Evolutionary conservation across 2,888 invertebrate species (phyloP).

Genomic region (Drosophila algonquin): DNA sequence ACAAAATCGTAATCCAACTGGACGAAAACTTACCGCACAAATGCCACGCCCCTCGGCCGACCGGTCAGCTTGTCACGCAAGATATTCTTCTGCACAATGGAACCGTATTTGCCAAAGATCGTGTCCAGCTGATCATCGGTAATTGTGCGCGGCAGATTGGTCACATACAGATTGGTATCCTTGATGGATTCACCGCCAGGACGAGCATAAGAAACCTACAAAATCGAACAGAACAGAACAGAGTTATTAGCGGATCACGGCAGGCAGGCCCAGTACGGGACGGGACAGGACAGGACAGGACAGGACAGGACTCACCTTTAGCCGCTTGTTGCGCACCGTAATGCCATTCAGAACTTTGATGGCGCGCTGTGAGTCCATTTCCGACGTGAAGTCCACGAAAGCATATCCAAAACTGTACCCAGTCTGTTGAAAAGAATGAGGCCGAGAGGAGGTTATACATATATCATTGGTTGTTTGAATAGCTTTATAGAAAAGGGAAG

Average conservation of each 20-base stretch:
- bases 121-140: conserved; percentile 93
- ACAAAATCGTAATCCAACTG: background rate
- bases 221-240: background rate
- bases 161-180: conserved; percentile 96
- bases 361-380: conserved; percentile 93
- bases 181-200: conserved; percentile 96
- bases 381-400: conserved; percentile 94
- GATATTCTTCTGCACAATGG: conserved; percentile 96
- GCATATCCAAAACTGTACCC: conserved; percentile 98
- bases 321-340: conserved; percentile 94
- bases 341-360: conserved; percentile 94
- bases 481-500: too few species aligned
- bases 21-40: conserved; percentile 90
- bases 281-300: background rate
- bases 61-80: conserved; percentile 95
- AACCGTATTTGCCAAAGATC: conserved; percentile 94
- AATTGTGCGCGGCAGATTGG: conserved; percentile 94
- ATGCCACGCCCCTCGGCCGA: conserved; percentile 94
- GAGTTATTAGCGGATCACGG: background rate
- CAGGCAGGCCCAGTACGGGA: too few species aligned
- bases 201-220: conserved; percentile 93
- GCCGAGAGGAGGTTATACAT: background rate
- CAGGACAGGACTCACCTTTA: conserved; percentile 88
- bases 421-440: conserved; percentile 86
- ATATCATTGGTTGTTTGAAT: background rate